Percentiles rank a stretch among this genome's conserved stretches.
phyloP scores from a whole-genome alignment of 2,888 invertebrate species.

The Acheta domesticus region DNA sequence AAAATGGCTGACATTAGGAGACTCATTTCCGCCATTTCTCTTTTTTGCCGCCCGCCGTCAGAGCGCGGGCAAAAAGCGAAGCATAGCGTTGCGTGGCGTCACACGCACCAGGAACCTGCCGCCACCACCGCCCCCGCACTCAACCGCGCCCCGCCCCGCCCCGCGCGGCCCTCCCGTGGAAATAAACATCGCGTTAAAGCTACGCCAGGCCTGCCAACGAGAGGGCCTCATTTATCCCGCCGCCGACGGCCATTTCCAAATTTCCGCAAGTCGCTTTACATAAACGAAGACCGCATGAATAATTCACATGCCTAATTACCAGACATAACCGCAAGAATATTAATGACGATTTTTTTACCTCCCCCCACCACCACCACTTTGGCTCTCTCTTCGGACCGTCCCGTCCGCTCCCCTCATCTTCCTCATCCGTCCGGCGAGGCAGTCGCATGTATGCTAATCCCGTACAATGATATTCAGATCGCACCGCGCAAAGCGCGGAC shows the following conservation, averaged over 20 bases:
- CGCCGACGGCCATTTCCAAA: background rate
- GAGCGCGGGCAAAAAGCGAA: too few relatives aligned
- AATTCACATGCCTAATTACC: constrained; percentile 18
- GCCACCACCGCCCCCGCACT: background rate
- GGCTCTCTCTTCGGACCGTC: background rate
- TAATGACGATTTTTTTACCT: background rate
- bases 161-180: background rate
- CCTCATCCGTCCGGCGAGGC: background rate
- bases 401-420: background rate
- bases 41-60: background rate
- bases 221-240: background rate
- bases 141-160: background rate
- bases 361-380: background rate
- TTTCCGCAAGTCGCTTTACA: constrained; percentile 1
- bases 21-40: background rate
- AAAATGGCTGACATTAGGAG: background rate
- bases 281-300: constrained; percentile 18
- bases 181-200: too few relatives aligned
- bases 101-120: background rate
- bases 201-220: background rate
- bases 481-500: background rate
- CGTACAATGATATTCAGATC: background rate
- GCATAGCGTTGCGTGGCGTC: background rate
- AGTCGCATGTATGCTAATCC: background rate
- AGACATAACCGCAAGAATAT: constrained; percentile 1